A percentile compares a stretch with the other conserved stretches of the same genome.
These are phyloP conservation scores for Hydropsyche betteni DNA, from an alignment of 2,888 invertebrate species.

Conservation along the genomic window DNA sequence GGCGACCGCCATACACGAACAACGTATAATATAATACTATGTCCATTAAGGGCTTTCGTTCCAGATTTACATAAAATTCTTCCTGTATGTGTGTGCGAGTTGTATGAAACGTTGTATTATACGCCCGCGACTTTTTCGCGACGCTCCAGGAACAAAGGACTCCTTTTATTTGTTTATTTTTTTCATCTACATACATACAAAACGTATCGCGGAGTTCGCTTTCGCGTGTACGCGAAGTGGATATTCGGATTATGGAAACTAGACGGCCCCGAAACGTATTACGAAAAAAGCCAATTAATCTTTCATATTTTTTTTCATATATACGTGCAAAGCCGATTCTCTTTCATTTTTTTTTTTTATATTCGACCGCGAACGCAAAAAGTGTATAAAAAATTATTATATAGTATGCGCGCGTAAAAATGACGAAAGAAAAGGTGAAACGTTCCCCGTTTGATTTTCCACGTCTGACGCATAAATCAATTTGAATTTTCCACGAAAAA, in stretches of 20 bases:
- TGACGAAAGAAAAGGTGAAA: conserved; percentile 8
- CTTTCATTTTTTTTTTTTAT: neutral
- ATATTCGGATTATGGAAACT: conserved; percentile 40
- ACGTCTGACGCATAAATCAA: conserved; percentile 18
- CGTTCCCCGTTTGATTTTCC: conserved; percentile 8
- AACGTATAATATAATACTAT: conserved; percentile 15
- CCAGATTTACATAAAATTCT: conserved; percentile 48
- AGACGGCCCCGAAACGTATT: conserved; percentile 30
- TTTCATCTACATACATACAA: neutral
- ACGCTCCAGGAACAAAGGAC: conserved; percentile 34
- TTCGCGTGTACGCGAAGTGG: conserved; percentile 32
- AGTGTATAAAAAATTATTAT: neutral
- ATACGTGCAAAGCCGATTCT: conserved; percentile 9
- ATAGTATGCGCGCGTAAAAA: neutral
- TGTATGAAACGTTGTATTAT: conserved; percentile 29
- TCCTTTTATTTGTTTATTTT: neutral
- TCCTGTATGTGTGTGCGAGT: conserved; percentile 15
- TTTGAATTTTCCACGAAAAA: conserved; percentile 8
- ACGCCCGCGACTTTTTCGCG: conserved; percentile 37
- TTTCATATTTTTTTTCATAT: conserved; percentile 19
- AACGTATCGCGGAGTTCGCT: neutral
- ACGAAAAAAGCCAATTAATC: conserved; percentile 33
- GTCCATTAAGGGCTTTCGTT: conserved; percentile 48
- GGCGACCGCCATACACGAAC: neutral
- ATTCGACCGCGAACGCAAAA: neutral